Evolutionary conservation across 1,140 invertebrate species (phyloP).

Genomic region (Forficula auricularia): DNA sequence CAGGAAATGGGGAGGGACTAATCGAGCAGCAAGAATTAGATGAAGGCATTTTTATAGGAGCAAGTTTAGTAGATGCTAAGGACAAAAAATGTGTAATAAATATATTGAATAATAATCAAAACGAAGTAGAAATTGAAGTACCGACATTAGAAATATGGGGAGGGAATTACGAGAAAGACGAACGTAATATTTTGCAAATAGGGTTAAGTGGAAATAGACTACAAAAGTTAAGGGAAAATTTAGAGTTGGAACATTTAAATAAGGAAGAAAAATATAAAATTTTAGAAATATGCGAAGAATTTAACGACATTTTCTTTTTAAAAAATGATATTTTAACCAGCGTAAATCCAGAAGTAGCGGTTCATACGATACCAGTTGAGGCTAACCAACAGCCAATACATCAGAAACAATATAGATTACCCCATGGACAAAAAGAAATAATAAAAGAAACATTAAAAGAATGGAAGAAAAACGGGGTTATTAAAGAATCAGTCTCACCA

Average conservation of each 20-base stretch:
- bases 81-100: too few species aligned
- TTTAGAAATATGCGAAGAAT: conserved; percentile 2
- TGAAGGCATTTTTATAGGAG: too few species aligned
- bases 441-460: conserved; percentile 1
- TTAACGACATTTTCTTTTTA: conserved; percentile 7
- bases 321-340: conserved; percentile 1
- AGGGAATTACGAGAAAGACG: too few species aligned
- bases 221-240: too few species aligned
- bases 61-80: too few species aligned
- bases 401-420: conserved; percentile 2
- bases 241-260: conserved; percentile 7
- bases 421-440: conserved; percentile 4
- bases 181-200: too few species aligned
- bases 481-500: neutral
- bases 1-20: too few species aligned
- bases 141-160: too few species aligned
- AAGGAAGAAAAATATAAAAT: conserved; percentile 2
- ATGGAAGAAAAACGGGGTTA: conserved; percentile 6
- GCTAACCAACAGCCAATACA: neutral
- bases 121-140: too few species aligned
- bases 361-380: conserved; percentile 2
- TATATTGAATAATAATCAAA: too few species aligned
- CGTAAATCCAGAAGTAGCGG: neutral
- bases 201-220: too few species aligned
- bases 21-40: too few species aligned